Evolutionary conservation across 2,113 vertebrate species (phyloP).

Genomic region (Rhea pennata): DNA sequence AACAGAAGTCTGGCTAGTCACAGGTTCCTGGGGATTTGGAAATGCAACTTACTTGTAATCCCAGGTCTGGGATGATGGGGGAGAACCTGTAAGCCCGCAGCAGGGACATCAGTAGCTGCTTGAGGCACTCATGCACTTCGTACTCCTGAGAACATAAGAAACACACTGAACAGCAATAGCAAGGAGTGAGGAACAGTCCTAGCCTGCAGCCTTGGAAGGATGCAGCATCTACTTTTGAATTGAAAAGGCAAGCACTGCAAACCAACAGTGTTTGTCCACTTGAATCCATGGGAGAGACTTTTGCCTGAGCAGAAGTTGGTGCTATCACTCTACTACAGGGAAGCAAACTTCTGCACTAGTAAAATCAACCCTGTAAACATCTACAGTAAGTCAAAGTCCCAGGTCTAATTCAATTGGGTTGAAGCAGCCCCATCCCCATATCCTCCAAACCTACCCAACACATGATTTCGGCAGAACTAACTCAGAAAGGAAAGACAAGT

Average conservation of each 20-base stretch:
- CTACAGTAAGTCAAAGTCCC: not conserved
- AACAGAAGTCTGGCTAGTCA: conserved; percentile 8
- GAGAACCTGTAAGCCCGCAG: conserved; percentile 96
- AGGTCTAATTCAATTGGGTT: not conserved
- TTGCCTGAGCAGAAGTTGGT: not conserved
- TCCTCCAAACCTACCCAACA: not conserved
- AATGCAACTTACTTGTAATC: conserved; percentile 87
- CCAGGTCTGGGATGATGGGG: conserved; percentile 95
- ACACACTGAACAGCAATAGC: not conserved
- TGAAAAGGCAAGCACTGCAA: not conserved
- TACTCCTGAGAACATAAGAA: conserved; percentile 83
- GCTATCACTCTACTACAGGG: not conserved
- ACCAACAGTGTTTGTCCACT: not conserved
- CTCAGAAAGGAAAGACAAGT: not conserved
- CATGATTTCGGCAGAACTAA: not conserved
- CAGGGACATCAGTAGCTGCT: conserved; percentile 96
- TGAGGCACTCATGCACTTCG: conserved; percentile 95
- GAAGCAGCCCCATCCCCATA: not conserved
- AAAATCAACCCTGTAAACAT: not conserved
- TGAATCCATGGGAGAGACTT: not conserved
- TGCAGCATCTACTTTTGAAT: not conserved
- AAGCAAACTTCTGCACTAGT: not conserved
- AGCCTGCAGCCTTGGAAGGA: not conserved
- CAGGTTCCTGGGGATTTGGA: not conserved
- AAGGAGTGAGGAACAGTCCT: not conserved